These are phyloP conservation scores for Darevskia nairensis DNA, from an alignment of 2,797 vertebrate species.

Conservation along the genomic window DNA sequence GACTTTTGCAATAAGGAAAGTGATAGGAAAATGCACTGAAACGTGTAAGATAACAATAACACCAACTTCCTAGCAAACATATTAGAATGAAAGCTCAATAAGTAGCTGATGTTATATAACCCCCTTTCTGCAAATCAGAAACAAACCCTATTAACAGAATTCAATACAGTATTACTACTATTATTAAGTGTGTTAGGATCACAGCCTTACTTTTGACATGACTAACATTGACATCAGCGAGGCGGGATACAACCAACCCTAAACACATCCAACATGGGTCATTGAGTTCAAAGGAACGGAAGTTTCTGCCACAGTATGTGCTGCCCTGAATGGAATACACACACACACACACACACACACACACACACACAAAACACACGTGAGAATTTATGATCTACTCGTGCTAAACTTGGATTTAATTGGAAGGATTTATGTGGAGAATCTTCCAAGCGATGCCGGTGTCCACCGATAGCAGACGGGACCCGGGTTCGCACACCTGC, in stretches of 20 bases:
- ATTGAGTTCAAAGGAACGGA: not conserved
- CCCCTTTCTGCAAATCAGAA: no score
- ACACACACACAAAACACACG: not conserved
- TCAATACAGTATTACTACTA: not conserved
- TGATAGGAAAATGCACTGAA: no score
- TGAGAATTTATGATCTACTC: not conserved
- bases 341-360: not conserved
- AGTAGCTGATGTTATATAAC: no score
- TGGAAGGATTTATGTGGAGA: not conserved
- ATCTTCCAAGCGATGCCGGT: no score
- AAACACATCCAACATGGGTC: not conserved
- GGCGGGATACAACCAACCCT: no score
- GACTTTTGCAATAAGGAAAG: no score
- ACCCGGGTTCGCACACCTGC: no score
- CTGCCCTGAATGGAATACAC: not conserved
- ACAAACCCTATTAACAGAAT: not conserved
- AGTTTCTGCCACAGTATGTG: not conserved
- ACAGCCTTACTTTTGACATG: not conserved
- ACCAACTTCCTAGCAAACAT: not conserved
- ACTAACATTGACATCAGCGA: not conserved
- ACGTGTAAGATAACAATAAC: no score
- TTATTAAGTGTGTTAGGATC: not conserved
- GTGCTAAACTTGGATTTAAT: not conserved
- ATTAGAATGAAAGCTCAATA: no score
- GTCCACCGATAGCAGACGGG: no score